Evolutionary conservation across 2,888 invertebrate genomes (phyloP).

Genomic region (Dicyrtomina minuta): DNA sequence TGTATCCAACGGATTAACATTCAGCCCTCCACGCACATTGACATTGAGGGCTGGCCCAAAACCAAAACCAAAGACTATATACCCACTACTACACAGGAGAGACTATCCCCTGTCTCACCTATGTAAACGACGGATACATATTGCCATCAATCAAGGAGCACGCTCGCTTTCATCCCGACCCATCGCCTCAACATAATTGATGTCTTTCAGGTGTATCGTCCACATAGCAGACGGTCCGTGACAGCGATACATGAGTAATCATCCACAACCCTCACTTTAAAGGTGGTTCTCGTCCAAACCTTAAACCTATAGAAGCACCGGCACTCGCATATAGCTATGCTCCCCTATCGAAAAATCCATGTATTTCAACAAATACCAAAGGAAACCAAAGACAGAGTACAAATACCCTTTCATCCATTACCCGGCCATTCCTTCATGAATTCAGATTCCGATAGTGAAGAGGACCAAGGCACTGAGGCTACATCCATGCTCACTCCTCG

Average conservation of each 20-base stretch:
- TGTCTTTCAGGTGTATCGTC: slow-evolving; percentile 34
- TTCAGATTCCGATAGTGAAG: too few species aligned
- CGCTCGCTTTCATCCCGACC: slow-evolving; percentile 39
- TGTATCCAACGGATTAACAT: neutral
- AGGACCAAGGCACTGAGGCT: too few species aligned
- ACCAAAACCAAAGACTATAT: neutral
- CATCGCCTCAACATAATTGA: slow-evolving; percentile 37
- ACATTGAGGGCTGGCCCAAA: neutral
- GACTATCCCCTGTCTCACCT: neutral
- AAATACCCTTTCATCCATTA: too few species aligned
- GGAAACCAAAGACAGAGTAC: too few species aligned
- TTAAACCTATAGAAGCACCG: too few species aligned
- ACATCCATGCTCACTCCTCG: too few species aligned
- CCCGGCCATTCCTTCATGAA: too few species aligned
- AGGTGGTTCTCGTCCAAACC: neutral
- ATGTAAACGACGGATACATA: neutral
- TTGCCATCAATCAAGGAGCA: slow-evolving; percentile 40
- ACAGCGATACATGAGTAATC: slow-evolving; percentile 11
- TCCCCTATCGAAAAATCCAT: too few species aligned
- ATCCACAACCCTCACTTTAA: neutral
- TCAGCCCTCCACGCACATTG: neutral
- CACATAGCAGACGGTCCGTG: slow-evolving; percentile 17
- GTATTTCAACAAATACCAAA: too few species aligned
- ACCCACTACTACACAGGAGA: neutral
- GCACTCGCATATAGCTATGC: too few species aligned